Evolutionary conservation across 2,113 vertebrate genomes (phyloP).

Genomic region (Alouatta palliata): DNA sequence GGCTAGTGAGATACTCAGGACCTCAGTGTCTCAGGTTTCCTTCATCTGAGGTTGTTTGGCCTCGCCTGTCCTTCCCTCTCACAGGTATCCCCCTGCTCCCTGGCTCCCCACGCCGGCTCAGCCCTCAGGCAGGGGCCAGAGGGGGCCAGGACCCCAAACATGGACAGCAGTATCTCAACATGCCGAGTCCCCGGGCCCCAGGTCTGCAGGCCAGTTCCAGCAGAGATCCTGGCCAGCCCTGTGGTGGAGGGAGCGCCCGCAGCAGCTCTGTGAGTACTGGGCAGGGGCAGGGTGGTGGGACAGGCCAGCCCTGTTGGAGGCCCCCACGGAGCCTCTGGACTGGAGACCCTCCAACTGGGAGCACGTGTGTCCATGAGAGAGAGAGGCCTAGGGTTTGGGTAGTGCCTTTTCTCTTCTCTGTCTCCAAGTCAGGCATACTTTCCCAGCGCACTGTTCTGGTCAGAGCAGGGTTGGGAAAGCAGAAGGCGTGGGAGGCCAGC

Average conservation of each 20-base stretch:
- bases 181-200: conserved; percentile 82
- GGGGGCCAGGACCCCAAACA: conserved; percentile 77
- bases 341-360: background rate
- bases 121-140: conserved; percentile 75
- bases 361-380: background rate
- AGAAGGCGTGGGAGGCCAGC: background rate
- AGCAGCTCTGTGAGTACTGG: conserved; percentile 82
- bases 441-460: background rate
- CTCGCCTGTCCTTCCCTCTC: background rate
- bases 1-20: too few species aligned
- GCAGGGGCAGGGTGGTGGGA: too few species aligned
- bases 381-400: background rate
- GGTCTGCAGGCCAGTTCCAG: conserved; percentile 72
- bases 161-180: conserved; percentile 85
- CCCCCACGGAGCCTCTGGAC: background rate
- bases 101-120: conserved; percentile 61
- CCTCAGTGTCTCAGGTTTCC: background rate
- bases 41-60: background rate
- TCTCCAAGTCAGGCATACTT: background rate
- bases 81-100: conserved; percentile 77
- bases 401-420: background rate
- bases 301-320: background rate
- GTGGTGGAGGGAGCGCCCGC: background rate
- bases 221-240: conserved; percentile 69
- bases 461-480: background rate